Percentiles rank a stretch among this genome's conserved stretches.
These are phyloP conservation scores for Petrocephalus schoutedeni DNA, from an alignment of 2,797 vertebrate species.

Conservation along the genomic window DNA sequence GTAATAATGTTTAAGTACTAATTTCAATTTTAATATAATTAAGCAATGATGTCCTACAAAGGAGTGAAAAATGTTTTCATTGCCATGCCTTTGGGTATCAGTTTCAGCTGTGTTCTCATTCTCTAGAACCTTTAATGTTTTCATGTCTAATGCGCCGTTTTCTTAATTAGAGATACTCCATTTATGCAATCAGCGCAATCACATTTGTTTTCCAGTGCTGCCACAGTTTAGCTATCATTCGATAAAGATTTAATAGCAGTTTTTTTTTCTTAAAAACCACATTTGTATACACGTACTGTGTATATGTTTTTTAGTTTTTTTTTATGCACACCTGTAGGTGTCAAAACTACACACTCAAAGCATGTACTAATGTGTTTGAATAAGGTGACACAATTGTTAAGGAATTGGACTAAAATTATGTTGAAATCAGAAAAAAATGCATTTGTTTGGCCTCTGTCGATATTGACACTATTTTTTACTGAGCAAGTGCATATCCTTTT, in stretches of 20 bases:
- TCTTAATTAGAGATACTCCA: neutral
- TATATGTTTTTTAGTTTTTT: neutral
- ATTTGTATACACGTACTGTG: neutral
- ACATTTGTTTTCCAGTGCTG: neutral
- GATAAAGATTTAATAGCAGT: neutral
- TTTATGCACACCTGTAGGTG: neutral
- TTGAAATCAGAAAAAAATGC: neutral
- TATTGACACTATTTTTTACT: neutral
- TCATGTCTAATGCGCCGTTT: neutral
- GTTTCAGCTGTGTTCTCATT: neutral
- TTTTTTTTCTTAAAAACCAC: neutral
- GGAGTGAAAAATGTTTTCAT: neutral
- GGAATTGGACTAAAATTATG: neutral
- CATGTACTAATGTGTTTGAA: neutral
- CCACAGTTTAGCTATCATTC: neutral
- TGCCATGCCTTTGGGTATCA: neutral
- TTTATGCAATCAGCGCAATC: neutral
- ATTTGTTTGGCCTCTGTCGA: neutral
- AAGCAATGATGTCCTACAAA: slow-evolving; percentile 7
- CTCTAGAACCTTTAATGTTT: neutral
- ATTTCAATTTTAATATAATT: slow-evolving; percentile 14
- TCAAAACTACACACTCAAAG: neutral
- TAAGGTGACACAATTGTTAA: neutral
- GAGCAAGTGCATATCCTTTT: neutral
- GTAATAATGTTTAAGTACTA: neutral